phyloP scores from a whole-genome alignment of 2,113 vertebrate genomes.

The Alexandromys fortis region DNA sequence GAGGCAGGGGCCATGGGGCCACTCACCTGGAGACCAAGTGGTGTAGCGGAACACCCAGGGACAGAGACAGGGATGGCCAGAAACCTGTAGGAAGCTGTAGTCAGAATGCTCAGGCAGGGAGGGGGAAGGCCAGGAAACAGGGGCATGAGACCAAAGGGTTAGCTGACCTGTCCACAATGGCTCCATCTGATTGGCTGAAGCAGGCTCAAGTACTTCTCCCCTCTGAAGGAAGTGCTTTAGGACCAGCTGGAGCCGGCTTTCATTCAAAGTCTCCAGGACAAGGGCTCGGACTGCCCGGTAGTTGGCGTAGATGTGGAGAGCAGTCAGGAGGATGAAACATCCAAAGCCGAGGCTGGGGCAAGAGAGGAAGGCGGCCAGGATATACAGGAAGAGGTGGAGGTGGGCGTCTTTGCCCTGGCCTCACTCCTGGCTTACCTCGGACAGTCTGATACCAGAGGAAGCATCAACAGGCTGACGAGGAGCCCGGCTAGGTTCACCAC shows the following conservation, averaged over 20 bases:
- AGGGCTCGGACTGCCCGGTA: conserved; percentile 92
- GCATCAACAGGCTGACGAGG: conserved; percentile 89
- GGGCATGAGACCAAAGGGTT: background rate
- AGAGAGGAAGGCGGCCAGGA: background rate
- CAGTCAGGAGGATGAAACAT: conserved; percentile 91
- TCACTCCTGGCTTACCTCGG: conserved; percentile 82
- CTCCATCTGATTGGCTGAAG: conserved; percentile 88
- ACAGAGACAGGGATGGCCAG: conserved; percentile 56
- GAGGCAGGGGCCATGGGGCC: background rate
- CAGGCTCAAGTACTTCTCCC: conserved; percentile 83
- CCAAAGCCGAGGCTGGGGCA: conserved; percentile 87
- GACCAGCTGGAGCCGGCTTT: conserved; percentile 89
- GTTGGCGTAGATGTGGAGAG: conserved; percentile 93
- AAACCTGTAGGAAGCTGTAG: conserved; percentile 70
- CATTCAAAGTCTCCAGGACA: conserved; percentile 94
- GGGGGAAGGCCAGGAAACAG: background rate
- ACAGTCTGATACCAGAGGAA: conserved; percentile 89
- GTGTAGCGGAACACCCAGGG: conserved; percentile 78
- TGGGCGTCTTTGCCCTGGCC: background rate
- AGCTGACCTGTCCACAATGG: conserved; percentile 89
- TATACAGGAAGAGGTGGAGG: background rate
- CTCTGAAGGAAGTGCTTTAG: conserved; percentile 85
- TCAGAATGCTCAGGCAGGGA: conserved; percentile 1
- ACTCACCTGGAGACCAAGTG: conserved; percentile 78
- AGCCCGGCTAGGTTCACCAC: conserved; percentile 92